Percentiles rank a stretch among this genome's conserved stretches.
phyloP scores from a whole-genome alignment of 2,888 invertebrate genomes.

The Epinotia nisella region DNA sequence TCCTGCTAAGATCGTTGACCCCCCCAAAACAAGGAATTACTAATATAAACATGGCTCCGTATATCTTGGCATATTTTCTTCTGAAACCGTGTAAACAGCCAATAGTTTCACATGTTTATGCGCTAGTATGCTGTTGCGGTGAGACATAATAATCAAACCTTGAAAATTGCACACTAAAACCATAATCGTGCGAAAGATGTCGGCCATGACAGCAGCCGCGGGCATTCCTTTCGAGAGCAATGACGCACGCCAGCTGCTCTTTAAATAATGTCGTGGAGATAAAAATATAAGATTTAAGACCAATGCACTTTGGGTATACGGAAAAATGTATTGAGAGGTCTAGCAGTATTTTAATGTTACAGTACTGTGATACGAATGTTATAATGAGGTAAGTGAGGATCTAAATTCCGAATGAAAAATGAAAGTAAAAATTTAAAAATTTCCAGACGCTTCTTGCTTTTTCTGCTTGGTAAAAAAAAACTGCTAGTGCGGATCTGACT shows the following conservation, averaged over 20 bases:
- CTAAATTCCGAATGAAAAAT: too few species aligned
- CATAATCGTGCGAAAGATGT: constrained; percentile 19
- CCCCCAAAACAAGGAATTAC: background rate
- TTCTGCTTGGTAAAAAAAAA: too few species aligned
- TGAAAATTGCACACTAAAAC: constrained; percentile 2
- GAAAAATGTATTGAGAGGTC: background rate
- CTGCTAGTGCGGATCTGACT: too few species aligned
- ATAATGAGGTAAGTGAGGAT: background rate
- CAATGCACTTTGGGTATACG: constrained; percentile 9
- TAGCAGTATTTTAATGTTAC: background rate
- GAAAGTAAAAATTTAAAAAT: too few species aligned
- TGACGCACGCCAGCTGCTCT: constrained; percentile 24
- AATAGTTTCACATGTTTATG: too few species aligned
- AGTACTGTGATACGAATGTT: background rate
- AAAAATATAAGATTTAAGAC: constrained; percentile 32
- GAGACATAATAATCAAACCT: constrained; percentile 3
- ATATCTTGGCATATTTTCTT: background rate
- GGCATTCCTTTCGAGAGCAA: constrained; percentile 14
- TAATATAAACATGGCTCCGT: background rate
- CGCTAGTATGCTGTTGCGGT: too few species aligned
- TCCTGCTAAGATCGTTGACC: constrained; percentile 9
- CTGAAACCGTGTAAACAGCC: too few species aligned
- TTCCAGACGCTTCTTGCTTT: too few species aligned
- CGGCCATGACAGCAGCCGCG: constrained; percentile 16
- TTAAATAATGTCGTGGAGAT: constrained; percentile 33